Evolutionary conservation across 1,140 invertebrate species (phyloP).

Genomic region (Tetramorium alpestre): DNA sequence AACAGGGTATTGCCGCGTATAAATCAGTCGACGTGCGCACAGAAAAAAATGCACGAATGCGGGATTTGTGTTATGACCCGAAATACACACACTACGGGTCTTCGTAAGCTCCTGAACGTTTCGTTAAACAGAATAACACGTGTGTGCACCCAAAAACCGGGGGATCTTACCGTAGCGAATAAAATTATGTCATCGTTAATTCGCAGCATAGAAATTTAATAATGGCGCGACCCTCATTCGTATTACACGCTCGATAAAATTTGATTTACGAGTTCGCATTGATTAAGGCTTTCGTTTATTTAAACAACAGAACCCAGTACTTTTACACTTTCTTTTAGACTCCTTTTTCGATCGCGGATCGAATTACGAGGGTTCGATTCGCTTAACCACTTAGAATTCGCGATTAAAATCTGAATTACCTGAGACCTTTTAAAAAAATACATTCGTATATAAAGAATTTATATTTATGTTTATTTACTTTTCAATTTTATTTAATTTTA

Average conservation of each 20-base stretch:
- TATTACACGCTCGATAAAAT: conserved; percentile 47
- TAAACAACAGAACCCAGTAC: not conserved
- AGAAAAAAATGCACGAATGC: conserved; percentile 42
- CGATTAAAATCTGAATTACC: conserved; percentile 29
- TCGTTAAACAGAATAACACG: conserved; percentile 60
- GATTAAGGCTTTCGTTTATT: not conserved
- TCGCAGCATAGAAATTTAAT: not conserved
- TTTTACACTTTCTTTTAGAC: conserved; percentile 21
- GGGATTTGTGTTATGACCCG: conserved; percentile 51
- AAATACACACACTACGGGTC: conserved; percentile 1
- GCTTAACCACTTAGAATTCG: not conserved
- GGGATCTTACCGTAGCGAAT: not conserved
- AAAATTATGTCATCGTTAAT: conserved; percentile 3
- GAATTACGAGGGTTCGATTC: conserved; percentile 9
- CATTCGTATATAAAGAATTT: not conserved
- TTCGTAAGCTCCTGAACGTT: conserved; percentile 27
- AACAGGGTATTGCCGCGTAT: conserved; percentile 35
- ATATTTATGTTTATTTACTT: not conserved
- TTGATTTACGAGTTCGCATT: conserved; percentile 31
- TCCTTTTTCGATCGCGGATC: conserved; percentile 21
- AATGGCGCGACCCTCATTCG: not conserved
- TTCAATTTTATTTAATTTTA: conserved; percentile 7
- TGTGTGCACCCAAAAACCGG: conserved; percentile 20
- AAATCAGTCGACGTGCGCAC: conserved; percentile 62
- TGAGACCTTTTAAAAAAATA: not conserved